These are phyloP conservation scores for Frieseomelitta varia DNA, from an alignment of 1,140 invertebrate species.

Conservation along the genomic window DNA sequence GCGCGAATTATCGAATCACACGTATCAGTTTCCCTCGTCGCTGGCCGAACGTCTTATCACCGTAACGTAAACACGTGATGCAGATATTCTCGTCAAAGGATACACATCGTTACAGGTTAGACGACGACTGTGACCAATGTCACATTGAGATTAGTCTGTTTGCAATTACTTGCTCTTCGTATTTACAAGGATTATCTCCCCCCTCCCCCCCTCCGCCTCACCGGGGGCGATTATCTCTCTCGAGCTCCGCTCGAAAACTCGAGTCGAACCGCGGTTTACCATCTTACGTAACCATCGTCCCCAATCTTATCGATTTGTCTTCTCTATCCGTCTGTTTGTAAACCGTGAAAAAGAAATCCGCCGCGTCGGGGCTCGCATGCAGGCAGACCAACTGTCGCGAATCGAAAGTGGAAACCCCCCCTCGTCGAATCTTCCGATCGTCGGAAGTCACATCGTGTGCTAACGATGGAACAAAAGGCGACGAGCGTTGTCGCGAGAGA, in stretches of 20 bases:
- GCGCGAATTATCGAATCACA: slow-evolving; percentile 29
- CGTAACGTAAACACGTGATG: slow-evolving; percentile 53
- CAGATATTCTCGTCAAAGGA: slow-evolving; percentile 35
- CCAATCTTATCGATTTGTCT: no score
- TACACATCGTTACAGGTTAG: slow-evolving; percentile 49
- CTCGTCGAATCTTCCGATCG: no score
- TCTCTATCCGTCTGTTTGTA: no score
- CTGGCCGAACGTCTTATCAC: slow-evolving; percentile 53
- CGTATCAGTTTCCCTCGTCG: slow-evolving; percentile 16
- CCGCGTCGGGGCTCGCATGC: no score
- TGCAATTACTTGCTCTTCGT: slow-evolving; percentile 70
- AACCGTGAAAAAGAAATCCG: neutral
- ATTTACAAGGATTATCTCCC: slow-evolving; percentile 73
- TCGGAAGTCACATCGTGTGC: no score
- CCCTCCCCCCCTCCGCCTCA: no score
- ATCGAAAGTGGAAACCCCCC: no score
- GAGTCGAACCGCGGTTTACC: slow-evolving; percentile 1
- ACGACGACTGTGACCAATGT: slow-evolving; percentile 67
- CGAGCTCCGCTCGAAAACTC: slow-evolving; percentile 47
- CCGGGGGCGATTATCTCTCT: slow-evolving; percentile 47
- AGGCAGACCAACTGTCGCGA: no score
- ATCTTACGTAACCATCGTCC: slow-evolving; percentile 37
- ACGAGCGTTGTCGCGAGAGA: no score
- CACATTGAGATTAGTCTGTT: slow-evolving; percentile 77
- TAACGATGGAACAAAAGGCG: no score